phyloP scores from a whole-genome alignment of 2,113 vertebrate genomes.

The Oryzias woworae region DNA sequence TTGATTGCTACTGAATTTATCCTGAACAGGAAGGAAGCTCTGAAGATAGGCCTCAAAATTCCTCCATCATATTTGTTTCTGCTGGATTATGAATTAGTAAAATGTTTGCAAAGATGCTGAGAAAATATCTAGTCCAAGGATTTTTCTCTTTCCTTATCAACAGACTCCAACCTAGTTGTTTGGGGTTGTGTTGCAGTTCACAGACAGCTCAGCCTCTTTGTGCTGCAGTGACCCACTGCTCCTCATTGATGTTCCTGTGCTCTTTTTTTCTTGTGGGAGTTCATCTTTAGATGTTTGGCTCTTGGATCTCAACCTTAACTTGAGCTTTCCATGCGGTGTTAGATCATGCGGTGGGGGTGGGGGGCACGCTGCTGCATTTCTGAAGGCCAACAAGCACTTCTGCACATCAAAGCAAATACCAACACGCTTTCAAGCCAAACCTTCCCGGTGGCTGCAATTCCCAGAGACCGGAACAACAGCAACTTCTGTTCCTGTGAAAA shows the following conservation, averaged over 20 bases:
- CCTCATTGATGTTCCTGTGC: constrained; percentile 3
- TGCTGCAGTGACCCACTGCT: constrained; percentile 6
- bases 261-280: constrained; percentile 24
- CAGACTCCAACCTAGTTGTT: not conserved
- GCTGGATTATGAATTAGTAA: too few relatives aligned
- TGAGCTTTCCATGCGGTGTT: constrained; percentile 48
- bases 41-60: not conserved
- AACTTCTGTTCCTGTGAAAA: constrained; percentile 1
- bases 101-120: too few relatives aligned
- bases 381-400: constrained; percentile 59
- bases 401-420: constrained; percentile 61
- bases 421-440: constrained; percentile 23
- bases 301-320: constrained; percentile 37
- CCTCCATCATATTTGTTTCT: too few relatives aligned
- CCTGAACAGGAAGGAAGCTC: constrained; percentile 14
- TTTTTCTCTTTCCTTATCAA: constrained; percentile 6
- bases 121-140: not conserved
- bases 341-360: constrained; percentile 36
- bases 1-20: constrained; percentile 30
- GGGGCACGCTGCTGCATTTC: constrained; percentile 18
- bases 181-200: not conserved
- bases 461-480: constrained; percentile 10
- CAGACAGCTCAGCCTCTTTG: constrained; percentile 2
- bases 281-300: constrained; percentile 40
- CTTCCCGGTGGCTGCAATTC: constrained; percentile 6